phyloP scores from a whole-genome alignment of 2,113 vertebrate species.

The Psilopsiagon aurifrons region DNA sequence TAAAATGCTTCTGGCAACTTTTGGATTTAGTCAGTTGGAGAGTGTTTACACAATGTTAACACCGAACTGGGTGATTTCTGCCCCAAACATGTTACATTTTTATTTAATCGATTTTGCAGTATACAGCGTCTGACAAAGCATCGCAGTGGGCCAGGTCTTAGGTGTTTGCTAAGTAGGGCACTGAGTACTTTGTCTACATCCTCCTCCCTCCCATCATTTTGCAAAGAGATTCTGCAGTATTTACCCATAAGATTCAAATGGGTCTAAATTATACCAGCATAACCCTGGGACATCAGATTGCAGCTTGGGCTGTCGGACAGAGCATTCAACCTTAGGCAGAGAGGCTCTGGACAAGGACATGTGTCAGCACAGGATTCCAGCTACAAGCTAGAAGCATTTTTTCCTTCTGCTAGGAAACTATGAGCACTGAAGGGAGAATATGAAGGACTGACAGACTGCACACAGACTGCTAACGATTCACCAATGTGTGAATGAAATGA shows the following conservation, averaged over 20 bases:
- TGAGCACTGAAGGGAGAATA: not conserved
- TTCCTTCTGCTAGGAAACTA: not conserved
- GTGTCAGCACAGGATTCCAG: not conserved
- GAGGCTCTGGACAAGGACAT: not conserved
- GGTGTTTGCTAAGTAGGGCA: not conserved
- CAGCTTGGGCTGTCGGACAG: not conserved
- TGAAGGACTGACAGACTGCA: not conserved
- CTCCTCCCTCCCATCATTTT: not conserved
- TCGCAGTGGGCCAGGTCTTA: accelerated
- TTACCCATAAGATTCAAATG: not conserved
- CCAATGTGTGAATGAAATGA: not conserved
- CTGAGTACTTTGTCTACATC: not conserved
- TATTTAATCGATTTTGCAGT: not conserved
- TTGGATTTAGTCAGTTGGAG: not conserved
- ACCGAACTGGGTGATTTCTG: not conserved
- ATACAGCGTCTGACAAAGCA: not conserved
- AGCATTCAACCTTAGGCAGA: accelerated
- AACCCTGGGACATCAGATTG: not conserved
- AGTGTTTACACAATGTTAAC: constrained; percentile 22
- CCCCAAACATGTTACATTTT: not conserved
- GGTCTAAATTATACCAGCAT: not conserved
- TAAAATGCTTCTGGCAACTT: constrained; percentile 39
- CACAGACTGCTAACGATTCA: not conserved
- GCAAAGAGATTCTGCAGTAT: not conserved
- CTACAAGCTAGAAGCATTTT: not conserved